Evolutionary conservation across 2,888 invertebrate species (phyloP).

Genomic region (Gibbula magus): DNA sequence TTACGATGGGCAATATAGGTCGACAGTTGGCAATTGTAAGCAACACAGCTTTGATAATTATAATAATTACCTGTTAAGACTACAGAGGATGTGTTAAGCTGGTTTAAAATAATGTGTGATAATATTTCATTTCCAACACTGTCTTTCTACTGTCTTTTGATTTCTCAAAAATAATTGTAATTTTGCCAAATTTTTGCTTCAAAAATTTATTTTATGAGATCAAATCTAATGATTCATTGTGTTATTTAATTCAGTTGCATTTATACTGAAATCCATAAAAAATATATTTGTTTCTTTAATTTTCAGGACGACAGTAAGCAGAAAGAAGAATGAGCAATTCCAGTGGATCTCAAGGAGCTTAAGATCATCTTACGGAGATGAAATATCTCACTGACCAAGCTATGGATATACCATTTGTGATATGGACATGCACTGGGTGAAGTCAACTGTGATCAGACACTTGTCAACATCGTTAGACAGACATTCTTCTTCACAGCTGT

Average conservation of each 20-base stretch:
- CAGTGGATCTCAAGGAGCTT: not conserved
- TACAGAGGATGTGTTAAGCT: too few relatives aligned
- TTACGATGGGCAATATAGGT: slow-evolving; percentile 77
- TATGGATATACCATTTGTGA: too few relatives aligned
- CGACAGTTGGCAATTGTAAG: slow-evolving; percentile 74
- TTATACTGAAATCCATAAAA: not conserved
- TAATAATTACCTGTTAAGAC: too few relatives aligned
- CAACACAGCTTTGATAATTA: slow-evolving; percentile 9
- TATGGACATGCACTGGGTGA: too few relatives aligned
- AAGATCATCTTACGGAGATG: not conserved
- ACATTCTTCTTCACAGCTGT: too few relatives aligned
- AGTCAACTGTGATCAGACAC: too few relatives aligned
- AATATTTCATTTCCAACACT: too few relatives aligned
- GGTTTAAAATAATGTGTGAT: too few relatives aligned
- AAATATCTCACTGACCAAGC: not conserved
- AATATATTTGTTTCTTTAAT: not conserved
- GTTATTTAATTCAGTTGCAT: not conserved
- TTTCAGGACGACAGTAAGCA: slow-evolving; percentile 20
- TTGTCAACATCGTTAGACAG: too few relatives aligned
- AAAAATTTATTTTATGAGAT: too few relatives aligned
- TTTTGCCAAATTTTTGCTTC: not conserved
- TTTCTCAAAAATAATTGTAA: not conserved
- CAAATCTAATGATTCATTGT: not conserved
- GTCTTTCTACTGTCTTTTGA: too few relatives aligned
- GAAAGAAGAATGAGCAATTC: not conserved